Conservation (phyloP, 2,888 invertebrate genomes). For the Volucella inflata region DNA sequence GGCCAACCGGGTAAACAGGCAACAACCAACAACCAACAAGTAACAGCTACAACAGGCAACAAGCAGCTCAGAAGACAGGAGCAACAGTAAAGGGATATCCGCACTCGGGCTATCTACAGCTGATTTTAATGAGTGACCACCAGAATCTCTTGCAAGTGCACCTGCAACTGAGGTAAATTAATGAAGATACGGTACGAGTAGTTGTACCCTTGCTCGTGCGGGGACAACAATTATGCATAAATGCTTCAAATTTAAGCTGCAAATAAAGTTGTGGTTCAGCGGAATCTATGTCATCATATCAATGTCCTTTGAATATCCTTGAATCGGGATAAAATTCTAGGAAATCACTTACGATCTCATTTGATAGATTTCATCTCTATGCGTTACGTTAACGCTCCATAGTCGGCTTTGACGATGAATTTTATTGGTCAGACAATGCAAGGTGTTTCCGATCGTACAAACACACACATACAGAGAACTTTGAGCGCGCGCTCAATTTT, state of each 20-base stretch:
- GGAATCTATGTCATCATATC: slow-evolving; percentile 36
- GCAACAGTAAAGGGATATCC: slow-evolving; percentile 53
- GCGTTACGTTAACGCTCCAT: slow-evolving; percentile 32
- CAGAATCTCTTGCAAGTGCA: slow-evolving; percentile 67
- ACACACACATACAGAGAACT: slow-evolving; percentile 23
- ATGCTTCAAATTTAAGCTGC: slow-evolving; percentile 39
- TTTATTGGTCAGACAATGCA: slow-evolving; percentile 65
- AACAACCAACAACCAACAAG: slow-evolving; percentile 1
- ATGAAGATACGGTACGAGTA: slow-evolving; percentile 54
- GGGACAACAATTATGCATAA: slow-evolving; percentile 57
- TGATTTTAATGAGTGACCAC: slow-evolving; percentile 74
- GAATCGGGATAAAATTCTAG: slow-evolving; percentile 44
- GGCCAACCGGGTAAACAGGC: too few relatives aligned
- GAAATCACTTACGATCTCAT: slow-evolving; percentile 63
- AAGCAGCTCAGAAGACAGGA: not conserved
- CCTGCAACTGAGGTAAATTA: slow-evolving; percentile 72
- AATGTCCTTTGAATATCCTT: slow-evolving; percentile 43
- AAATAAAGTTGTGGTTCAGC: slow-evolving; percentile 24
- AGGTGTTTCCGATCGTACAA: slow-evolving; percentile 60
- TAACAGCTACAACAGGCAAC: slow-evolving; percentile 27
- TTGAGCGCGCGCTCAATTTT: slow-evolving; percentile 55
- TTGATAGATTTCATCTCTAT: slow-evolving; percentile 23
- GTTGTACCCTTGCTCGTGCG: not conserved
- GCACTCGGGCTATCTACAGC: slow-evolving; percentile 45
- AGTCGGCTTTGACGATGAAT: slow-evolving; percentile 32